A percentile compares a stretch with the other conserved stretches of the same genome.
phyloP scores from a whole-genome alignment of 2,797 vertebrate species.

The Hybognathus amarus region DNA sequence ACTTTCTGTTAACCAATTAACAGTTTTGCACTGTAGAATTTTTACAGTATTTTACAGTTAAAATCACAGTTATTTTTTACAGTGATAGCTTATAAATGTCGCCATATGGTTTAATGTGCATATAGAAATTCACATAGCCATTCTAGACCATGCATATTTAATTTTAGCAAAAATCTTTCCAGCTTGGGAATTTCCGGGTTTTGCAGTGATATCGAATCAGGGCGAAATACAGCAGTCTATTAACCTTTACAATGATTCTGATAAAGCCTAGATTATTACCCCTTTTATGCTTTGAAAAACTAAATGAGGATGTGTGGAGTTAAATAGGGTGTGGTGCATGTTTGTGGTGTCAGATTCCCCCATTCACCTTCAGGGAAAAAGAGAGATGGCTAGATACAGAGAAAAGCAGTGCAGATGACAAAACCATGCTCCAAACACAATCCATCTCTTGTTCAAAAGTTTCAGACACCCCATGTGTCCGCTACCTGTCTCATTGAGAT shows the following conservation, averaged over 20 bases:
- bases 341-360: conserved; percentile 44
- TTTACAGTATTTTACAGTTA: too few species aligned
- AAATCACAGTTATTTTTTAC: too few species aligned
- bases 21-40: too few species aligned
- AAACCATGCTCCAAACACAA: conserved; percentile 39
- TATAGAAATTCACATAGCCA: not conserved
- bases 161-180: not conserved
- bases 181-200: not conserved
- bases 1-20: too few species aligned
- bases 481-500: conserved; percentile 30
- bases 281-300: conserved; percentile 15
- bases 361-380: conserved; percentile 39
- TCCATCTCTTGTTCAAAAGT: conserved; percentile 11
- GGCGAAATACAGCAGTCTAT: conserved; percentile 25
- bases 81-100: not conserved
- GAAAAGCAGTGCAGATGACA: conserved; percentile 39
- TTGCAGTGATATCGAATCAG: conserved; percentile 17
- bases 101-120: not conserved
- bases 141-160: not conserved
- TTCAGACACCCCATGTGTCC: conserved; percentile 5
- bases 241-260: conserved; percentile 34
- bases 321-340: conserved; percentile 53
- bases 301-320: conserved; percentile 44
- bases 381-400: conserved; percentile 26
- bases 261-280: conserved; percentile 32